These are phyloP conservation scores for Xenopus tropicalis DNA, from an alignment of 2,113 vertebrate species.

Conservation along the genomic window DNA sequence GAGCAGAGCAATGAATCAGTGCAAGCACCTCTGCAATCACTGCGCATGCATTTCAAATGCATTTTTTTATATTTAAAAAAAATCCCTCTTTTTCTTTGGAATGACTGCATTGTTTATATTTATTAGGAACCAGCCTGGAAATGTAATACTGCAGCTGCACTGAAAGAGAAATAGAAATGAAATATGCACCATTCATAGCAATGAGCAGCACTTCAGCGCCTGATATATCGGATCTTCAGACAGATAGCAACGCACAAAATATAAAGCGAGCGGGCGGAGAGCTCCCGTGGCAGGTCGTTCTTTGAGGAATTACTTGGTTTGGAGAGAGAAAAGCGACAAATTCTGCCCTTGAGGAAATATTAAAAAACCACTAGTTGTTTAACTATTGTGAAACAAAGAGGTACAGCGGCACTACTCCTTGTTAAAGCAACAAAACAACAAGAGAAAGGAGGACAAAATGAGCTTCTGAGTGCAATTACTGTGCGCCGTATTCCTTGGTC, in stretches of 20 bases:
- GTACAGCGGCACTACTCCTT: background rate
- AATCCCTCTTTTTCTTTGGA: conserved; percentile 1
- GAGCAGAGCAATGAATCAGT: no score
- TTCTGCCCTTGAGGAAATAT: background rate
- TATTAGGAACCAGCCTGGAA: conserved; percentile 7
- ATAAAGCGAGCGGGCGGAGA: background rate
- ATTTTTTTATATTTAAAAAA: background rate
- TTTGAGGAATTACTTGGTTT: background rate
- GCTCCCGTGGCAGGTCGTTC: background rate
- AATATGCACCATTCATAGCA: conserved; percentile 10
- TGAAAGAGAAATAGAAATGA: conserved; percentile 12
- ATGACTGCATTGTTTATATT: conserved; percentile 16
- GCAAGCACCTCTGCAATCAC: no score
- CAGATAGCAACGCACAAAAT: background rate
- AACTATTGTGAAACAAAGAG: background rate
- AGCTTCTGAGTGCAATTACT: no score
- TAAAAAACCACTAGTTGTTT: background rate
- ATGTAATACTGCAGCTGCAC: conserved; percentile 7
- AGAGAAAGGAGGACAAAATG: no score
- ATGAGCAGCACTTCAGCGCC: background rate
- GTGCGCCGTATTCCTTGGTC: no score
- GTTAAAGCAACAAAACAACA: no score
- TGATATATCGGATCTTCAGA: conserved; percentile 1
- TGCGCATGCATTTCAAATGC: no score
- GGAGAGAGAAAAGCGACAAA: background rate